These are phyloP conservation scores for Griposia aprilina DNA, from an alignment of 2,888 invertebrate species.

Conservation along the genomic window DNA sequence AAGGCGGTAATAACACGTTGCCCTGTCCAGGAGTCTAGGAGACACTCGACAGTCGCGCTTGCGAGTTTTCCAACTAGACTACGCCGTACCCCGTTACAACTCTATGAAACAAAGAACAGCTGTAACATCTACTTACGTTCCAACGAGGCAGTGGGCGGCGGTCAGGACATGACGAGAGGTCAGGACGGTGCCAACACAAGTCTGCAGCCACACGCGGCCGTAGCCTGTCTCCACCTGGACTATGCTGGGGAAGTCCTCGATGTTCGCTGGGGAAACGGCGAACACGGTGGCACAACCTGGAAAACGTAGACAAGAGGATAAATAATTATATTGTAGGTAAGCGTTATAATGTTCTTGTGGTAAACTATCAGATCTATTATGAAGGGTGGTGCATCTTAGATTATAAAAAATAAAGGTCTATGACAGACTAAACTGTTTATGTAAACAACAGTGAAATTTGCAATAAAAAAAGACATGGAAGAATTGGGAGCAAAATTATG, in stretches of 20 bases:
- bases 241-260: slow-evolving; percentile 70
- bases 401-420: background rate
- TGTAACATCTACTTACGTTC: slow-evolving; percentile 54
- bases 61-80: background rate
- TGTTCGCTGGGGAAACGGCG: slow-evolving; percentile 52
- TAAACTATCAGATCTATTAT: too few species aligned
- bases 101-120: background rate
- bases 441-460: too few species aligned
- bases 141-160: slow-evolving; percentile 61
- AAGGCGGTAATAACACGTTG: background rate
- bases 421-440: background rate
- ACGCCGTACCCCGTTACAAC: background rate
- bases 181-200: slow-evolving; percentile 58
- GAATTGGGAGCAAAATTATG: background rate
- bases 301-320: background rate
- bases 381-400: too few species aligned
- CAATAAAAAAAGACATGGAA: background rate
- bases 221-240: slow-evolving; percentile 75
- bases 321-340: too few species aligned
- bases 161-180: slow-evolving; percentile 54
- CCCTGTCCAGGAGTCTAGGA: background rate
- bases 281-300: slow-evolving; percentile 41
- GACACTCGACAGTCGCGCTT: background rate
- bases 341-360: too few species aligned
- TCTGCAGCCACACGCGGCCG: slow-evolving; percentile 58